A percentile compares a stretch with the other conserved stretches of the same genome.
These are phyloP conservation scores for Marmota flaviventris DNA, from an alignment of 2,113 vertebrate genomes.

Conservation along the genomic window DNA sequence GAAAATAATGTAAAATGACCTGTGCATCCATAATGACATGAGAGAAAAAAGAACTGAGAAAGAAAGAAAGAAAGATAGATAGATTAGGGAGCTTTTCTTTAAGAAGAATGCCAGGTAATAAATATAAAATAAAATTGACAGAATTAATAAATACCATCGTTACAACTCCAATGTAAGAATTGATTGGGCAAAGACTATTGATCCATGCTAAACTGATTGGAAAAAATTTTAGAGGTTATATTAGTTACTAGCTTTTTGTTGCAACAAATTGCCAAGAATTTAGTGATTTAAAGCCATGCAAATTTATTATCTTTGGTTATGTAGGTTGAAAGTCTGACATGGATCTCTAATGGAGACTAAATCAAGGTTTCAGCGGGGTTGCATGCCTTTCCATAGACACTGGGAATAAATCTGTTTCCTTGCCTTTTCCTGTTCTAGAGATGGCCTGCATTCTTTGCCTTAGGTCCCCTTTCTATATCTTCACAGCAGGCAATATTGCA, in stretches of 20 bases:
- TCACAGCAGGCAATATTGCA: not conserved
- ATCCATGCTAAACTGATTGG: not conserved
- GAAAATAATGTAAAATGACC: not conserved
- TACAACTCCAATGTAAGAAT: not conserved
- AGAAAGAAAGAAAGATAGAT: not conserved
- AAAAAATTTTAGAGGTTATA: not conserved
- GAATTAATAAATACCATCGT: not conserved
- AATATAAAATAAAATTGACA: not conserved
- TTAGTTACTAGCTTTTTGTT: not conserved
- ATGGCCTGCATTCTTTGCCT: not conserved
- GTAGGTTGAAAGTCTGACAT: not conserved
- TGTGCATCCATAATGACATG: not conserved
- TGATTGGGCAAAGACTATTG: not conserved
- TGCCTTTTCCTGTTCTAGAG: not conserved
- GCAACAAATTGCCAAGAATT: not conserved
- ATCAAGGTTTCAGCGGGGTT: not conserved
- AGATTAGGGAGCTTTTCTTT: not conserved
- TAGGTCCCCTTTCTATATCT: not conserved
- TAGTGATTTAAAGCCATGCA: not conserved
- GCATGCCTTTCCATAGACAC: not conserved
- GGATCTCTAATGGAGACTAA: not conserved
- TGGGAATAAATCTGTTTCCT: not conserved
- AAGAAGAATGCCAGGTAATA: not conserved
- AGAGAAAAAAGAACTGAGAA: not conserved
- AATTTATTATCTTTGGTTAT: not conserved